Percentiles rank a stretch among this genome's conserved stretches.
Conservation (phyloP, 2,797 vertebrate genomes). For the Acrocephalus scirpaceus region DNA sequence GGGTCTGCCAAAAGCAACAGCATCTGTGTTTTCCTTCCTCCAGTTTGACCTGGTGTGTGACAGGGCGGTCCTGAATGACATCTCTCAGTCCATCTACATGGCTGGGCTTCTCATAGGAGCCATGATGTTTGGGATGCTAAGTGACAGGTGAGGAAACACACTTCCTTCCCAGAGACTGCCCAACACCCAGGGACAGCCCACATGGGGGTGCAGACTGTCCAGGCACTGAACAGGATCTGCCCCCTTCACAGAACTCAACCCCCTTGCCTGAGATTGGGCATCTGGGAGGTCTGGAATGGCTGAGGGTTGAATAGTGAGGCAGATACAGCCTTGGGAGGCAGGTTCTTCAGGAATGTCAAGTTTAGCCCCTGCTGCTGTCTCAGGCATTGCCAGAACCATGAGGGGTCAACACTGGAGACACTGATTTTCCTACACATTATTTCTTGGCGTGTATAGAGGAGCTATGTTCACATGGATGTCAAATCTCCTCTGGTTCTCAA, state of each 20-base stretch:
- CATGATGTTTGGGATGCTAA: constrained; percentile 81
- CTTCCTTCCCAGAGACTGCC: neutral
- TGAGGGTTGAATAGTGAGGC: neutral
- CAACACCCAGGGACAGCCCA: neutral
- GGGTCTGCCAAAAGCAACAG: neutral
- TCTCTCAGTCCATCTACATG: constrained; percentile 88
- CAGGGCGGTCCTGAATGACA: constrained; percentile 73
- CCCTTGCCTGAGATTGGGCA: neutral
- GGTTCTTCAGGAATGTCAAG: neutral
- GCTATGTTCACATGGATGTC: neutral
- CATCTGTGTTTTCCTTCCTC: constrained; percentile 18
- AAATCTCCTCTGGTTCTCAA: neutral
- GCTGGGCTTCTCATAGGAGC: constrained; percentile 84
- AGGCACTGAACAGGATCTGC: neutral
- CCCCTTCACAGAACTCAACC: accelerated
- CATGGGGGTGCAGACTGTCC: neutral
- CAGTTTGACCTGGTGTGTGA: constrained; percentile 89
- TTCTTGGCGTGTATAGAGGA: accelerated
- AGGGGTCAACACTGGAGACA: neutral
- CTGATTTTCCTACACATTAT: neutral
- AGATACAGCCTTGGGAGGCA: neutral
- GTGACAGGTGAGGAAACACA: constrained; percentile 81
- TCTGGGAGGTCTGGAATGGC: neutral
- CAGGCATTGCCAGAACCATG: neutral
- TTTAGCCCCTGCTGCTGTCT: neutral